Evolutionary conservation across 2,797 vertebrate genomes (phyloP), one percentile per base, ranked within the genome.

Genomic region (Dendrocincla tyrannina): DNA sequence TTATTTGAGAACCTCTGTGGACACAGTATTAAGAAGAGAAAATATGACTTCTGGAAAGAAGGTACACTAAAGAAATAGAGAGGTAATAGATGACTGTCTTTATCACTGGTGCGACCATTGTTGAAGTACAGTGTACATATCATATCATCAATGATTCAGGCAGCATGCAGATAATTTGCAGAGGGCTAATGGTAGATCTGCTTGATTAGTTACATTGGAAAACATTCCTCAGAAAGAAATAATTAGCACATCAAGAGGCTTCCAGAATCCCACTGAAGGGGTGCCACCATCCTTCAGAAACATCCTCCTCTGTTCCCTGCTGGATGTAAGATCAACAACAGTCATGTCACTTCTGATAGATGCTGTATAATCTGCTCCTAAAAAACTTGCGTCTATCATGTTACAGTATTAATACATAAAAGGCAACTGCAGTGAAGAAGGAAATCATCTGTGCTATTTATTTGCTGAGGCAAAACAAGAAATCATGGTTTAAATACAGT

Each of bases 211-310:
- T 89, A 52, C 33, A n/a, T 39, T 68, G 27, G 32, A 83, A 92
- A 95, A 64, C 41, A 75, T 77, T 89, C 64, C 24, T 88, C 79
- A 85, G 79, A 88, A 91, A 66, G 79, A 85, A 95, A 78, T 80
- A 89, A 91, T 95, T 88, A 93, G 39, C 35, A 68, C 73, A 92
- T 89, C 49, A 88, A 80, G 89, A 85, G 52, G 70, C n/a, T 88
- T 88, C 24, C 33, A 92, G 60, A 92, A 91, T 92, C 33, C 56
- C 11, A 53, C 1, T 1, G 17, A 93, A 92, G 72, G 87, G 41
- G 24, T 85, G 35, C 32, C 76, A 85, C 3, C 8, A 78, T 89
- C 56, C 60, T 91, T 62, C 79, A 91, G 66, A 85, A 35, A 64
- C 42, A 68, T 75, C 27, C 30, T 91, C 66, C 50, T 90, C 93